Evolutionary conservation across 2,888 invertebrate genomes (phyloP).

Genomic region (Chrysolina haemoptera): DNA sequence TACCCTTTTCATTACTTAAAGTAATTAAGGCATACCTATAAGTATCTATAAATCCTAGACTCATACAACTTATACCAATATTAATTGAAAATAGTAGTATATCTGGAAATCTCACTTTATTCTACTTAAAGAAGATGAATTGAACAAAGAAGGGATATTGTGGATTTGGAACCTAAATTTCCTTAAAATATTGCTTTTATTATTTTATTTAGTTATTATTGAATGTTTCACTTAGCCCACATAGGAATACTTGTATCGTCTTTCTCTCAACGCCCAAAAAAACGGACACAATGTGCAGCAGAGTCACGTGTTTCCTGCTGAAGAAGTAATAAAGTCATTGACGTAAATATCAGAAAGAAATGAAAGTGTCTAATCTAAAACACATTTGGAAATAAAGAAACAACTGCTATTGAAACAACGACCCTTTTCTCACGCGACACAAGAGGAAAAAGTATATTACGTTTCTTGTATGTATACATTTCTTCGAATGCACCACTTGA

Average conservation of each 20-base stretch:
- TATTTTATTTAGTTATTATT: too few relatives aligned
- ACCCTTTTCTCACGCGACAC: slow-evolving; percentile 15
- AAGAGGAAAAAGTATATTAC: slow-evolving; percentile 27
- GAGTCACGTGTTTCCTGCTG: neutral
- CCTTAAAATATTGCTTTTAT: too few relatives aligned
- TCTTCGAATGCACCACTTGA: slow-evolving; percentile 6
- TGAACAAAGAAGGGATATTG: too few relatives aligned
- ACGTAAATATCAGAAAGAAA: slow-evolving; percentile 7
- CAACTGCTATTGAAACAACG: neutral
- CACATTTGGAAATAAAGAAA: slow-evolving; percentile 12
- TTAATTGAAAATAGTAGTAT: too few relatives aligned
- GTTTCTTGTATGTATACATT: slow-evolving; percentile 20
- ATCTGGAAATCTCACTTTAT: too few relatives aligned
- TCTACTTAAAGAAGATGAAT: too few relatives aligned
- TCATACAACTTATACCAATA: too few relatives aligned
- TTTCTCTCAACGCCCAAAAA: neutral
- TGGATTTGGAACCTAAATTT: too few relatives aligned
- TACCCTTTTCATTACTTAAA: too few relatives aligned
- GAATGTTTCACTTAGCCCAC: neutral
- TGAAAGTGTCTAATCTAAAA: slow-evolving; percentile 5
- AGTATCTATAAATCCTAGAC: too few relatives aligned
- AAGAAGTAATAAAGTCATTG: neutral
- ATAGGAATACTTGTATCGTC: neutral
- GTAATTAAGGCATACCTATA: too few relatives aligned
- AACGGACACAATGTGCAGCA: neutral